Conservation (phyloP, 1,140 invertebrate genomes). For the Nymphalis io region DNA sequence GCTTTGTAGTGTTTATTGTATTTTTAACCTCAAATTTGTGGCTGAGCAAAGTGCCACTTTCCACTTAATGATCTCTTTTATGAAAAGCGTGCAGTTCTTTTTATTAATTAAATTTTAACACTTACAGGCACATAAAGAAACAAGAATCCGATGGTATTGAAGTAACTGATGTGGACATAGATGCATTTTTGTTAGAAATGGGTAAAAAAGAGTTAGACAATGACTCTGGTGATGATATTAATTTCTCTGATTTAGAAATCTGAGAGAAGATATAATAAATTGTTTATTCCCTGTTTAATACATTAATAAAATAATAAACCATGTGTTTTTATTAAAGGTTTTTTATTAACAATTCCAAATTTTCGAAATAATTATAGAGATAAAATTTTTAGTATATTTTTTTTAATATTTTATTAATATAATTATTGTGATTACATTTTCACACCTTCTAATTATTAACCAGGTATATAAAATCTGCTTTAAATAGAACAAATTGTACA, state of each 20-base stretch:
- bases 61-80: no score
- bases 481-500: constrained; percentile 27
- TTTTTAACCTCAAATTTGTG: no score
- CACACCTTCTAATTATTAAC: constrained; percentile 20
- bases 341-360: constrained; percentile 43
- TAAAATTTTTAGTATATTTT: constrained; percentile 14
- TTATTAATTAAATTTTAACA: neutral
- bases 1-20: no score
- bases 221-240: constrained; percentile 50
- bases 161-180: constrained; percentile 43
- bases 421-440: constrained; percentile 23
- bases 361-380: constrained; percentile 16
- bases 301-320: neutral
- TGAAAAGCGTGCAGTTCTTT: no score
- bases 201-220: constrained; percentile 55
- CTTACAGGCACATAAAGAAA: constrained; percentile 63
- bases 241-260: constrained; percentile 30
- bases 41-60: no score
- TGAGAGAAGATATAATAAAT: neutral
- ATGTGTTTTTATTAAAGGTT: neutral
- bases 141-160: constrained; percentile 46
- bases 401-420: constrained; percentile 20
- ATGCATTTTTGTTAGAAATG: constrained; percentile 53
- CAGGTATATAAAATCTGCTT: constrained; percentile 16
- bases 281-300: neutral